Evolutionary conservation across 2,888 invertebrate genomes (phyloP).

Genomic region (Epinotia brunnichana): DNA sequence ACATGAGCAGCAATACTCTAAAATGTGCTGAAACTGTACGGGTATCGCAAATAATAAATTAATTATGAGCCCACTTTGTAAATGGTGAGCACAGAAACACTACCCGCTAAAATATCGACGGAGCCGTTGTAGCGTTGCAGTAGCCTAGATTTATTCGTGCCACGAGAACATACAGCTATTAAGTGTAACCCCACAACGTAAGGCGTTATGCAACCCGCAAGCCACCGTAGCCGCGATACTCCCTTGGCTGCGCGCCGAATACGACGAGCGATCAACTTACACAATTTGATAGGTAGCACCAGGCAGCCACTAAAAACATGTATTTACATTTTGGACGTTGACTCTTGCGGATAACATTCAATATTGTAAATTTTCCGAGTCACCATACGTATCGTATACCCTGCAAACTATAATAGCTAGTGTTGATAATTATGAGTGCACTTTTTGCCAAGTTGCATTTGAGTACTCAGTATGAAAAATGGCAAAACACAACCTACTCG

Average conservation of each 20-base stretch:
- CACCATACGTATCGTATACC: not conserved
- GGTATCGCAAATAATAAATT: not conserved
- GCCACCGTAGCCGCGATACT: not conserved
- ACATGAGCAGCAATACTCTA: too few species aligned
- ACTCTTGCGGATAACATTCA: not conserved
- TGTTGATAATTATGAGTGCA: not conserved
- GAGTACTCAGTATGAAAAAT: not conserved
- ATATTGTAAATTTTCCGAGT: not conserved
- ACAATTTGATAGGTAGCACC: not conserved
- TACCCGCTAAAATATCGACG: not conserved
- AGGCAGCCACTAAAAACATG: not conserved
- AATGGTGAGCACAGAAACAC: not conserved
- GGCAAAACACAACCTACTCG: not conserved
- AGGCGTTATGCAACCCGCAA: not conserved
- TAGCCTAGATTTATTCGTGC: not conserved
- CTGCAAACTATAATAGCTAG: not conserved
- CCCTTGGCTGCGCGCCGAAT: not conserved
- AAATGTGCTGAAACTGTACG: too few species aligned
- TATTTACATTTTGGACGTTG: not conserved
- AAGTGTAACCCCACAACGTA: not conserved
- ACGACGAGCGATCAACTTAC: not conserved
- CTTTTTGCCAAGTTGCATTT: not conserved
- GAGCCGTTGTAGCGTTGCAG: not conserved
- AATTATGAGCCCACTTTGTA: not conserved
- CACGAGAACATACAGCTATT: not conserved